Evolutionary conservation across 1,140 invertebrate genomes (phyloP).

Genomic region (Papilio glaucus): DNA sequence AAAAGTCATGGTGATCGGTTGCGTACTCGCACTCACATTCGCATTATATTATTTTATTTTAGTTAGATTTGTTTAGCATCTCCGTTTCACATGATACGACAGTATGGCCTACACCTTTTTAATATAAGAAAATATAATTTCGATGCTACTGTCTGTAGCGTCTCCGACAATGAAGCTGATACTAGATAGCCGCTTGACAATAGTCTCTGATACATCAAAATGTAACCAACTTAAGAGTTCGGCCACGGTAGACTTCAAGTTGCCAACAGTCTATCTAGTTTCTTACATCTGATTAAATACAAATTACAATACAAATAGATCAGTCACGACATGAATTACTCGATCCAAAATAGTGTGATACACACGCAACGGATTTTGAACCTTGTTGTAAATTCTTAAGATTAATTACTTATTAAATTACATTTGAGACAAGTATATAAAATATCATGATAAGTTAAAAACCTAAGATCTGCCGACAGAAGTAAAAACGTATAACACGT

Average conservation of each 20-base stretch:
- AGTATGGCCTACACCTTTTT: too few species aligned
- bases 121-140: too few species aligned
- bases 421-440: conserved; percentile 5
- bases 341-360: not conserved
- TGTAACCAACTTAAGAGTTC: conserved; percentile 61
- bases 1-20: too few species aligned
- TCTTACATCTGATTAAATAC: conserved; percentile 79
- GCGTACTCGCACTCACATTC: too few species aligned
- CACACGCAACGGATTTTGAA: not conserved
- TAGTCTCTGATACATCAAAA: conserved; percentile 39
- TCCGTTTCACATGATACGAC: too few species aligned
- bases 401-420: not conserved
- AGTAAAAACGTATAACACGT: too few species aligned
- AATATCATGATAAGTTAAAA: conserved; percentile 37
- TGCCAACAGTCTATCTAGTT: conserved; percentile 79
- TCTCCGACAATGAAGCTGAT: not conserved
- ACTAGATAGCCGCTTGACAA: conserved; percentile 35
- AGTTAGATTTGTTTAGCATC: too few species aligned
- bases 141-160: not conserved
- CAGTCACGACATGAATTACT: conserved; percentile 65
- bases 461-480: too few species aligned
- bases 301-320: conserved; percentile 81
- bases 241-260: conserved; percentile 51
- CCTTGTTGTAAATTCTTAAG: not conserved
- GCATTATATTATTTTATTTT: too few species aligned